Base-by-base conservation (phyloP, 1,140 invertebrate species). In the Dreissena rostriformis region DNA sequence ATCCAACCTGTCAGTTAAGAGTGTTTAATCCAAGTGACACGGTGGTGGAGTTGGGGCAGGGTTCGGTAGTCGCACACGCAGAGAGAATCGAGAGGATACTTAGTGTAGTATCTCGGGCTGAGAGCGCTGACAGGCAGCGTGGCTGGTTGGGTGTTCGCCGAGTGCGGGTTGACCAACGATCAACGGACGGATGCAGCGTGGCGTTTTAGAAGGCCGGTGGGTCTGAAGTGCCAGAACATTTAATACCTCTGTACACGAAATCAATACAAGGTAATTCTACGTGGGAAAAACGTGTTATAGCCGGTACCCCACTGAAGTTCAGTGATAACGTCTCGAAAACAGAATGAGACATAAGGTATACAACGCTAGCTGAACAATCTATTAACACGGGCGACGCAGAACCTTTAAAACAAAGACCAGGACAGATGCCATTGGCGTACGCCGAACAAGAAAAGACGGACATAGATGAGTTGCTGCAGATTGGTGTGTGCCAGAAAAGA, bases 321-420 rank as follows among this genome's bases (percentile, higher is more conserved):
- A 15, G 55, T 55, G 51, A 22, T 5, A 75, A 52, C 17, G 55
- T 61, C 52, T 75, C 67, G n/a, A 80, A 53, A 68, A 51, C 66
- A 26, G 76, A 79, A 49, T 66, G 24, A 22, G 76, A 79, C 55
- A 52, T 79, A 14, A 67, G 67, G 2, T 14, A 28, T 8, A 70
- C 67, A 10, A 28, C 68, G n/a, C 22, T 71, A 4, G 52, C 53
- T 4, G 77, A 80, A 26, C 77, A 80, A 26, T 4, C 52, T 15
- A 70, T 80, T 52, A 53, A 80, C 66, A 80, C 77, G 2, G 77
- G 77, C 2, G 49, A 57, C 57, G 77, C 77, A 5, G 22, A 28
- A 55, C 77, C 77, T 1, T 55, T 80, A 19, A 68, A 70, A n/a
- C 66, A 65, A 28, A 61, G 65, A 19, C 65, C 67, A 6, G 8